A percentile compares a stretch with the other conserved stretches of the same genome.
Conservation (phyloP, 1,140 invertebrate species). For the Apis laboriosa region DNA sequence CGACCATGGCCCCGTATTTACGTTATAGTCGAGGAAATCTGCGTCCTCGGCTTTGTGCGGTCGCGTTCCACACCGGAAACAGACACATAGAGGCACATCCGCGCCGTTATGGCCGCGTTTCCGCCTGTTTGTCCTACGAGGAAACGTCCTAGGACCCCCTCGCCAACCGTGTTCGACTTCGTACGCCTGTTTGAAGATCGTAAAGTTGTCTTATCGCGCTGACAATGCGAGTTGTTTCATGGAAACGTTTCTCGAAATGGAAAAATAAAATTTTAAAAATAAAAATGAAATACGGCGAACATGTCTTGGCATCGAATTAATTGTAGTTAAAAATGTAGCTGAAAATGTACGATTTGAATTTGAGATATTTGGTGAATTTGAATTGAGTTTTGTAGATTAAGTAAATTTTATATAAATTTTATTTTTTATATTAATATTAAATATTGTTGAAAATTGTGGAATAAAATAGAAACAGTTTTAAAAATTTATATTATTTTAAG, state of each 20-base stretch:
- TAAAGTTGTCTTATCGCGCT: constrained; percentile 31
- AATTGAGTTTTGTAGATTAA: too few species aligned
- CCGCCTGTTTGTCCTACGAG: constrained; percentile 57
- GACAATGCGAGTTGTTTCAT: constrained; percentile 2
- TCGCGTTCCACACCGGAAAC: constrained; percentile 18
- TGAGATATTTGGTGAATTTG: too few species aligned
- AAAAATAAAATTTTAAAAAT: background rate
- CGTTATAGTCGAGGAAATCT: constrained; percentile 60
- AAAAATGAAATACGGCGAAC: background rate
- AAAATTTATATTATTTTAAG: too few species aligned
- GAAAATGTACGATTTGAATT: too few species aligned
- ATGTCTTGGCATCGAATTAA: too few species aligned
- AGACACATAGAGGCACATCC: constrained; percentile 43
- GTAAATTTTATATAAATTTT: too few species aligned
- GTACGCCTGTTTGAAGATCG: background rate
- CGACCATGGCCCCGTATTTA: constrained; percentile 47
- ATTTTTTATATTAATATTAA: too few species aligned
- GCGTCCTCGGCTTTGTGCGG: constrained; percentile 4
- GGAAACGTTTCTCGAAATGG: too few species aligned
- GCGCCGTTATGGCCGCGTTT: constrained; percentile 59
- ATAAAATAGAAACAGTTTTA: too few species aligned
- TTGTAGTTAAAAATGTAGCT: too few species aligned
- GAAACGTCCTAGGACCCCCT: constrained; percentile 37
- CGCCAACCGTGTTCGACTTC: constrained; percentile 6
- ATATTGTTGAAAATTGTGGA: too few species aligned